A percentile compares a stretch with the other conserved stretches of the same genome.
Evolutionary conservation across 2,113 vertebrate species (phyloP).

Genomic region (Platichthys stellatus): DNA sequence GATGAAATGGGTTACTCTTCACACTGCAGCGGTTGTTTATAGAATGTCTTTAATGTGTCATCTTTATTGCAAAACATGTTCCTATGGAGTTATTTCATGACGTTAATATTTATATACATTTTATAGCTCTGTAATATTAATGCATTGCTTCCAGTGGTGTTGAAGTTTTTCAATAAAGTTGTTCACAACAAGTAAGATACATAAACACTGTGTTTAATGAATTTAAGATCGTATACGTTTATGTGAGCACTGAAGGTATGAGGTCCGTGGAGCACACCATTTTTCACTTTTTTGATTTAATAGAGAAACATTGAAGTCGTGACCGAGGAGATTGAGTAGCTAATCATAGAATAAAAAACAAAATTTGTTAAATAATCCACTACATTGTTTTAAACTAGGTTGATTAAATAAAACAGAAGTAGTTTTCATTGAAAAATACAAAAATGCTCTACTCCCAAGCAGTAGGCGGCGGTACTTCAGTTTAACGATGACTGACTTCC

Average conservation of each 20-base stretch:
- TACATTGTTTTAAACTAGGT: neutral
- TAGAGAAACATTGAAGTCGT: too few relatives aligned
- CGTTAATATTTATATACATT: neutral
- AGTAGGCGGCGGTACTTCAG: neutral
- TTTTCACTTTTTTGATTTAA: too few relatives aligned
- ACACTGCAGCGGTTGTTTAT: neutral
- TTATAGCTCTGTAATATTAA: neutral
- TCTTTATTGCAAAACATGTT: neutral
- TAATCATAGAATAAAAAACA: too few relatives aligned
- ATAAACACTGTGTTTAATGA: too few relatives aligned
- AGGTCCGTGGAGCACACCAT: too few relatives aligned
- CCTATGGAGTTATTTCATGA: neutral
- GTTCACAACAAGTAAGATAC: neutral
- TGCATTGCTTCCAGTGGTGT: neutral
- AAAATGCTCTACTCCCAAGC: neutral
- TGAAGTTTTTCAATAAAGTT: neutral
- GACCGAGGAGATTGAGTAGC: too few relatives aligned
- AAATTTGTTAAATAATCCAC: too few relatives aligned
- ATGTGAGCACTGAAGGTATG: too few relatives aligned
- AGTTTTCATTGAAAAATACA: too few relatives aligned
- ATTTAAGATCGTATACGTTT: too few relatives aligned
- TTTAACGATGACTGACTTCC: neutral
- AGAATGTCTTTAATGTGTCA: neutral
- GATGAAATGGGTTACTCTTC: neutral
- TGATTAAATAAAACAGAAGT: too few relatives aligned